phyloP scores from a whole-genome alignment of 1,140 invertebrate genomes.

The Trachymyrmex septentrionalis region DNA sequence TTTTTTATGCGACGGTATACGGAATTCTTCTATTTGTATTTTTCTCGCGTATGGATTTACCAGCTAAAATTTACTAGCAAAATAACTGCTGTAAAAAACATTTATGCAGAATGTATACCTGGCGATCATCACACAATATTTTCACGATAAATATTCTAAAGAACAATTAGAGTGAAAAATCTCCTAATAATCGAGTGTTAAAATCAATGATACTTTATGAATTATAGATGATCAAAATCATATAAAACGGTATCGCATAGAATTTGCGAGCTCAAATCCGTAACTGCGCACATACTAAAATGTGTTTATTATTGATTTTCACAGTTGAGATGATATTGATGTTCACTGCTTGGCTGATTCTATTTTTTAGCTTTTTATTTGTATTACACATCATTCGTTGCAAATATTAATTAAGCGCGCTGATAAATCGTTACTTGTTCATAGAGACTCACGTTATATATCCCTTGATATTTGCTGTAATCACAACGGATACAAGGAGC shows the following conservation, averaged over 20 bases:
- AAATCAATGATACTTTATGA: background rate
- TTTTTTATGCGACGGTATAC: background rate
- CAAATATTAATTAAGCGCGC: background rate
- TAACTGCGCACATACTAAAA: background rate
- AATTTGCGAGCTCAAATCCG: background rate
- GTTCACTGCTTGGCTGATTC: background rate
- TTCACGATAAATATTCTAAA: background rate
- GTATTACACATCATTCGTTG: background rate
- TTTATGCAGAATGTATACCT: background rate
- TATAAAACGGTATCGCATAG: background rate
- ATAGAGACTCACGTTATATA: background rate
- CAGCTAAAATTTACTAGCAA: constrained; percentile 27
- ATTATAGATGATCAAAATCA: background rate
- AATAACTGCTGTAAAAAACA: constrained; percentile 12
- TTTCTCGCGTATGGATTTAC: constrained; percentile 39
- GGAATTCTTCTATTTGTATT: constrained; percentile 34
- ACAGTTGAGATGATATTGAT: background rate
- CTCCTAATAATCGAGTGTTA: background rate
- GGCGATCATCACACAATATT: background rate
- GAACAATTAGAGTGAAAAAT: background rate
- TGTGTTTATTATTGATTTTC: background rate
- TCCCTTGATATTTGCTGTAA: constrained; percentile 11
- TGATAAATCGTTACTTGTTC: constrained; percentile 3
- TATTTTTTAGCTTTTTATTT: background rate
- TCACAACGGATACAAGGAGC: background rate